Base-by-base conservation (phyloP, 2,888 invertebrate genomes). In the Dyspetes luteomarginatus region DNA sequence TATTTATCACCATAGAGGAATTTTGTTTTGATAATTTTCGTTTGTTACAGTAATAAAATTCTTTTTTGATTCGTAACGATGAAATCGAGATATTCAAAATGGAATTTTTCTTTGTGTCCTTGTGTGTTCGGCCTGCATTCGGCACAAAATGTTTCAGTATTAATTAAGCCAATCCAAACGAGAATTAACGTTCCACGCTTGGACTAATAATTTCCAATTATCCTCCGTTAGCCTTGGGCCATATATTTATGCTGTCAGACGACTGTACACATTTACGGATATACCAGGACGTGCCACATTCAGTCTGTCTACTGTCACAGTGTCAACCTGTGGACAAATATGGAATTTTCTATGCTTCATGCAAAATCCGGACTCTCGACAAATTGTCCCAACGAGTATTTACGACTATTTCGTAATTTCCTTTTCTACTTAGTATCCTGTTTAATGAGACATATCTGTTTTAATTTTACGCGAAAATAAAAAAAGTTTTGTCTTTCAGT, bases 131-230 rank as follows among this genome's bases (percentile, higher is more conserved):
- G 36, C 26, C 56, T 41, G 28, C 67, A 52, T 56, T 74, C 19
- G 7, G 50, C 48, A 50, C 64, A 28, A 58, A 74, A 79, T 75
- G 74, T 69, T 79, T 75, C 79, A 52, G 69, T 83, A 72, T 74
- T n/a, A n/a, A n/a, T n/a, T 84, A 85, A 82, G 36, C 56, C 83
- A 62, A 78, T 62, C 50, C 74, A 85, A 86, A 86, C 82, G 85
- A 87, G 86, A 85, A 87, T 81, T 86, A 86, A 87, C 83, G 83
- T 80, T 79, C 81, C 78, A 83, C 82, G 78, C 81, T 64, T 55
- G 75, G 83, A 81, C 84, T 78, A 87, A 87, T 88, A 87, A 88
- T 87, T 87, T 85, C 72, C 86, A 85, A 87, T 88, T 87, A 88
- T 80, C 82, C 55, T 26, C 50, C 82, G 78, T 84, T 84, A 83